A percentile compares a stretch with the other conserved stretches of the same genome.
Conservation (phyloP, 2,797 vertebrate species). For the Cossypha caffra region DNA sequence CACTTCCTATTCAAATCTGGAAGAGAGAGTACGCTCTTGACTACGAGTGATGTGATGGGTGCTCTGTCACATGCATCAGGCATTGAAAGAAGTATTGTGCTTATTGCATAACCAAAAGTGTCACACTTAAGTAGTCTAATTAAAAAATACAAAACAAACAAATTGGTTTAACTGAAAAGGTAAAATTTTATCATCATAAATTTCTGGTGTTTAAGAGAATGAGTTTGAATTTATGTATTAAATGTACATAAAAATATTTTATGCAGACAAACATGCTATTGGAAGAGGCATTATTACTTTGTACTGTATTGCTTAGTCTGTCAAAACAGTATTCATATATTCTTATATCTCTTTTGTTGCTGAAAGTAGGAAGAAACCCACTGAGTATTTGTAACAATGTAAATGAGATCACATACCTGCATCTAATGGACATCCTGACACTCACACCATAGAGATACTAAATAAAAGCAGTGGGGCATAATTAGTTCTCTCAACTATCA, state of each 20-base stretch:
- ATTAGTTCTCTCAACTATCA: slow-evolving; percentile 12
- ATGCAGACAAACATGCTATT: neutral
- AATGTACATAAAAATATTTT: neutral
- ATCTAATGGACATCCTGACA: neutral
- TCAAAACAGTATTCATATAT: neutral
- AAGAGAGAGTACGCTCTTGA: neutral
- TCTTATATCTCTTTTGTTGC: neutral
- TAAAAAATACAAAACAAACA: neutral
- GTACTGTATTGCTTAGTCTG: neutral
- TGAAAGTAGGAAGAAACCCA: neutral
- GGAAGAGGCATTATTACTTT: neutral
- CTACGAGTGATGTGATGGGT: neutral
- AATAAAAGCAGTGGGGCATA: neutral
- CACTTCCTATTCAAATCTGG: neutral
- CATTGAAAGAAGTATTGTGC: neutral
- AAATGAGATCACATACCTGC: neutral
- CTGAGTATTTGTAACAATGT: neutral
- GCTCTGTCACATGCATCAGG: neutral
- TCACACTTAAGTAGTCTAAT: neutral
- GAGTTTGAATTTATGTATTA: neutral
- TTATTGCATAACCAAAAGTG: neutral
- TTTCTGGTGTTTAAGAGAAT: neutral
- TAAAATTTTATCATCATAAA: neutral
- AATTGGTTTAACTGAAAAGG: neutral
- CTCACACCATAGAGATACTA: neutral